Evolutionary conservation across 2,797 vertebrate genomes (phyloP).

Genomic region (Oceanodroma leucorhoa): DNA sequence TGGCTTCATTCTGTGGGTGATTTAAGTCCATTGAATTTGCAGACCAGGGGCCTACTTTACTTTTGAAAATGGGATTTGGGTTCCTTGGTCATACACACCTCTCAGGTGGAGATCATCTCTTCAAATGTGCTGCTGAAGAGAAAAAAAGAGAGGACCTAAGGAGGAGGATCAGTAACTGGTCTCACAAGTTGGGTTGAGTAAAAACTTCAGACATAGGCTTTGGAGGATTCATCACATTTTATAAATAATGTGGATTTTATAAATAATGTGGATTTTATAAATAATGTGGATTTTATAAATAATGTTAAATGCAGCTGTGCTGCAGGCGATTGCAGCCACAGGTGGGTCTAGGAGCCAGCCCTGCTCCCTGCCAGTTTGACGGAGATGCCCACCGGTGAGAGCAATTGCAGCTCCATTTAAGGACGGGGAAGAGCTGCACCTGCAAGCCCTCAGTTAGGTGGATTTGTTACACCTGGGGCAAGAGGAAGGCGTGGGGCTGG

Average conservation of each 20-base stretch:
- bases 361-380: not conserved
- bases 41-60: not conserved
- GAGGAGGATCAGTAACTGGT: not conserved
- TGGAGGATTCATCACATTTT: not conserved
- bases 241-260: not conserved
- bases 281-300: not conserved
- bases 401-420: not conserved
- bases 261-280: not conserved
- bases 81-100: not conserved
- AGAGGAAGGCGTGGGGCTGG: not conserved
- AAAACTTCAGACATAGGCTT: not conserved
- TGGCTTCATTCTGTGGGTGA: not conserved
- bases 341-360: not conserved
- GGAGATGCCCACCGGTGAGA: not conserved
- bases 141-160: not conserved
- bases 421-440: accelerated
- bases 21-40: not conserved
- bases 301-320: not conserved
- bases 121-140: not conserved
- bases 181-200: not conserved
- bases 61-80: not conserved
- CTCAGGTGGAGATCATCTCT: not conserved
- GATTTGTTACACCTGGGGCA: not conserved
- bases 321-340: not conserved
- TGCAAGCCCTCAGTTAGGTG: accelerated